Conservation (phyloP, 2,113 vertebrate species). For the Clarias magur region DNA sequence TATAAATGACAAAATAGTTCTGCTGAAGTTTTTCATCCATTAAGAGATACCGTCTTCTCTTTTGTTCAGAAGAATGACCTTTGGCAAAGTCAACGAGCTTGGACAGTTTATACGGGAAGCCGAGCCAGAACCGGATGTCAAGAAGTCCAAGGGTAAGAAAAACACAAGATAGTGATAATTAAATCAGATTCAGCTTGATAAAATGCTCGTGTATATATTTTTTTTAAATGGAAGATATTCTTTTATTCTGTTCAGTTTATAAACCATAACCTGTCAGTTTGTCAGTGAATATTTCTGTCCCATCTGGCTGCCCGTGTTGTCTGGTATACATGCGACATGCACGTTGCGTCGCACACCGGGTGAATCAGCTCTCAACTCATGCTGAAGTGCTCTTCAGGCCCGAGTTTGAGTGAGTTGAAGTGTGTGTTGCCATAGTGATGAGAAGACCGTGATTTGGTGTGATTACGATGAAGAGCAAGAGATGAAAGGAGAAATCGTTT, state of each 20-base stretch:
- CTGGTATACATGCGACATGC: not conserved
- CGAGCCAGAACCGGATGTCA: slow-evolving; percentile 95
- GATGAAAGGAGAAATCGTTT: slow-evolving; percentile 32
- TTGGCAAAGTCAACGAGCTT: slow-evolving; percentile 95
- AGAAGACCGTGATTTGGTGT: slow-evolving; percentile 42
- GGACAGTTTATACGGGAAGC: slow-evolving; percentile 98
- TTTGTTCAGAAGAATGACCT: slow-evolving; percentile 89
- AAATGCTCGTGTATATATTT: not conserved
- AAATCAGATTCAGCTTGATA: not conserved
- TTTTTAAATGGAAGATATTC: not conserved
- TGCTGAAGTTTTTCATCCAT: not conserved
- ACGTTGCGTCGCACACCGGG: not conserved
- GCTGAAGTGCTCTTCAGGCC: slow-evolving; percentile 40
- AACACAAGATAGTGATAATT: not conserved
- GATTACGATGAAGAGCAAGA: slow-evolving; percentile 38
- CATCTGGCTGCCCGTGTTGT: not conserved
- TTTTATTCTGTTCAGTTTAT: not conserved
- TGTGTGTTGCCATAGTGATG: slow-evolving; percentile 50
- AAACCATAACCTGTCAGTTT: not conserved
- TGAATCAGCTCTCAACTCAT: slow-evolving; percentile 33
- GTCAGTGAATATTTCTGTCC: not conserved
- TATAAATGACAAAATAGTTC: not conserved
- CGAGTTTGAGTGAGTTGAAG: slow-evolving; percentile 35
- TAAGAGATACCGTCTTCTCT: slow-evolving; percentile 46
- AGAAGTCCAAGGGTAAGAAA: slow-evolving; percentile 92